Evolutionary conservation across 2,113 vertebrate genomes (phyloP), one percentile per base, ranked within the genome.

Genomic region (Pelodiscus sinensis): DNA sequence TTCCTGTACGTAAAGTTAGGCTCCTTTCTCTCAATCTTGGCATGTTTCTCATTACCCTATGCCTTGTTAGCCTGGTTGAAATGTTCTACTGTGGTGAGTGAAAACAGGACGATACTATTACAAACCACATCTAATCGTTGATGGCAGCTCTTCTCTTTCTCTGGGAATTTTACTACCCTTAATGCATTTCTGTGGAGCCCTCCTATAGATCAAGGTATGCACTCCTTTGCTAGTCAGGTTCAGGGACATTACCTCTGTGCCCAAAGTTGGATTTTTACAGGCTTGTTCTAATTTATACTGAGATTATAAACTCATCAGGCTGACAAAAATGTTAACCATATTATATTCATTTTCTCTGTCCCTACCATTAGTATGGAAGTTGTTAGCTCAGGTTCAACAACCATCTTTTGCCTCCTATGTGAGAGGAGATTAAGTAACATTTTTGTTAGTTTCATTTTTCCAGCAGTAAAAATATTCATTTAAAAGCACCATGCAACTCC

Each of bases 41-140:
- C 97, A 97, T 98, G 98, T 98, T 98, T 98, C 97, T 98, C 97
- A 98, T 98, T 98, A 98, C 97, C 97, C 97, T 96, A 2, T 87
- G 97, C 97, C 98, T 98, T 97, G 98, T 98, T 98, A 98, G 97
- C 96, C 97, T 82, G 31, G 92, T 88, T 97, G 97, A 98, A 98
- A 97, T 29, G 85, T 97, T 98, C 97, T 98, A 97, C 97, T 12
- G 95, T 96, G 96, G 96, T 96, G 98, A 98, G 98, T 97, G 97
- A 97, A 98, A 97, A 97, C 96, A 97, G 98, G 97, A 98, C 83
- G 88, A 95, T 97, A 65, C 96, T 96, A 92, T 98, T 98, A 98
- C 97, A 98, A 90, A 96, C 86, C 95, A 92, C 96, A 88, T 96
- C 97, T 97, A 97, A 97, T 95, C 83, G 1, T 89, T 90, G 95